Evolutionary conservation across 2,888 invertebrate genomes (phyloP).

Genomic region (Sarcophaga variegata): DNA sequence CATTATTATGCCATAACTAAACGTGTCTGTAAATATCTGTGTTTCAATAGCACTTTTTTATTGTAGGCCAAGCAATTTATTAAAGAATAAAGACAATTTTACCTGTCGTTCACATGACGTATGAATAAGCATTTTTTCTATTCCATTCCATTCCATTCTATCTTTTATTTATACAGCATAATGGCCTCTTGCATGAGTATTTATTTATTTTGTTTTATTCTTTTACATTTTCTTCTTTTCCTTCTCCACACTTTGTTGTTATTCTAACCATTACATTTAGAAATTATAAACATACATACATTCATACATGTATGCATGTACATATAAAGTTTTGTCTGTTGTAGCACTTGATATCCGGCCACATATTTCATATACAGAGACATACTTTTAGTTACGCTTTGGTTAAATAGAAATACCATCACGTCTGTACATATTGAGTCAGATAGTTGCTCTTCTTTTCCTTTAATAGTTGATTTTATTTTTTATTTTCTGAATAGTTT

Average conservation of each 20-base stretch:
- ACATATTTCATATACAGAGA: neutral
- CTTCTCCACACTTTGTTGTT: neutral
- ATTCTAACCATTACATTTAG: neutral
- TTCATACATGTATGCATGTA: slow-evolving; percentile 10
- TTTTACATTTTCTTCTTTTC: neutral
- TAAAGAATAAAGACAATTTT: slow-evolving; percentile 56
- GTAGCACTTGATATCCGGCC: neutral
- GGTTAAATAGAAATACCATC: too few species aligned
- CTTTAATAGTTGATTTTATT: slow-evolving; percentile 9
- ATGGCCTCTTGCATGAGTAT: slow-evolving; percentile 28
- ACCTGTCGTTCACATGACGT: slow-evolving; percentile 65
- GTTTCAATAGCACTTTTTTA: slow-evolving; percentile 16
- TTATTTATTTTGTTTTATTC: slow-evolving; percentile 5
- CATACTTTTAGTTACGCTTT: neutral
- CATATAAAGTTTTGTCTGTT: neutral
- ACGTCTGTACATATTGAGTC: too few species aligned
- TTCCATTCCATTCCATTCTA: slow-evolving; percentile 11
- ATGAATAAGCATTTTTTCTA: slow-evolving; percentile 67
- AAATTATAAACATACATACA: slow-evolving; percentile 39
- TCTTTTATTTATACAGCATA: slow-evolving; percentile 38
- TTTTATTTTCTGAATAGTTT: neutral
- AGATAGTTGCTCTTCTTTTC: neutral
- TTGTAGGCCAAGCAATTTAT: slow-evolving; percentile 62
- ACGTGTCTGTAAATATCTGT: neutral
- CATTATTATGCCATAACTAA: neutral